Evolutionary conservation across 2,113 vertebrate genomes (phyloP).

Genomic region (Hippolais icterina): DNA sequence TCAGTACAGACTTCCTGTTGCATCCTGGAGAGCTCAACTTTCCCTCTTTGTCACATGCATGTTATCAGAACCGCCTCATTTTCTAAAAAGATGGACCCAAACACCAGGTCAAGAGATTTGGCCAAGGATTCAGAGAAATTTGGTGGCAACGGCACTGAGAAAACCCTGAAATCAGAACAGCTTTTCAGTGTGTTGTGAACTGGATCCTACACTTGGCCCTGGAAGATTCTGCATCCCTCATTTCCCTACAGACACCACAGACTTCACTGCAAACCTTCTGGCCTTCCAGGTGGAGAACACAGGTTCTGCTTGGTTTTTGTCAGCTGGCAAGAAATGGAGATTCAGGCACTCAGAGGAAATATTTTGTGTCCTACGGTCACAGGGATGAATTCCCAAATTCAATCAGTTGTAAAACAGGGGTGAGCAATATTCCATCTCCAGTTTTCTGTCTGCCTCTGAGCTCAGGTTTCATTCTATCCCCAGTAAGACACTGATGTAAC

Average conservation of each 20-base stretch:
- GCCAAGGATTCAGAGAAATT: background rate
- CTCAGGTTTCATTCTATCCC: background rate
- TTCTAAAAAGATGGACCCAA: background rate
- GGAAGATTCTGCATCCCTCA: background rate
- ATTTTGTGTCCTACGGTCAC: background rate
- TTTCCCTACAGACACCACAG: fast-evolving
- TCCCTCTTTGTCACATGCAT: background rate
- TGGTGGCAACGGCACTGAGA: background rate
- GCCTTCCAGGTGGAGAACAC: background rate
- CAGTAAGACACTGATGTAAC: background rate
- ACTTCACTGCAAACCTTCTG: background rate
- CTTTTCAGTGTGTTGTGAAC: background rate
- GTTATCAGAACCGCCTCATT: background rate
- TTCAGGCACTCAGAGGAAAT: background rate
- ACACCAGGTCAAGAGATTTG: background rate
- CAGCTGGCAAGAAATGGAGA: background rate
- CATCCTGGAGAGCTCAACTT: background rate
- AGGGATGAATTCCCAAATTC: background rate
- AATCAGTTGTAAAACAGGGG: background rate
- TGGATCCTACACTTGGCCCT: background rate
- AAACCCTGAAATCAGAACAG: background rate
- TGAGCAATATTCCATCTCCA: background rate
- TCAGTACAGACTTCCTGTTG: fast-evolving
- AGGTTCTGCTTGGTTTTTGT: constrained; percentile 36
- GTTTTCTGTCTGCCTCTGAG: background rate